Conservation (phyloP, 2,797 vertebrate genomes). For the Leptodactylus fallax region DNA sequence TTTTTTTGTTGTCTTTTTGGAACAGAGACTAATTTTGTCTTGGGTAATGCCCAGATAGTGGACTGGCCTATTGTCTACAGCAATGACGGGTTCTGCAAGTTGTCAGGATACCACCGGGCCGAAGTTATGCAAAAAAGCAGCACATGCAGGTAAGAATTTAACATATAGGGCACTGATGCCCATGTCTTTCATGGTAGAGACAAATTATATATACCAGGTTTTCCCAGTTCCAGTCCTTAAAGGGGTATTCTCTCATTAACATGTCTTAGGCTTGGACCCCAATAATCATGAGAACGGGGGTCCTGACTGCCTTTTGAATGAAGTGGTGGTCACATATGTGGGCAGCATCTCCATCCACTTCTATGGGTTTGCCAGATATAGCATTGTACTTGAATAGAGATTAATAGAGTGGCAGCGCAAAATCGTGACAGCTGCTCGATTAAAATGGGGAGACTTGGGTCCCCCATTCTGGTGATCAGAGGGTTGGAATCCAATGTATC, state of each 20-base stretch:
- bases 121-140: constrained; percentile 99
- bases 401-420: no score
- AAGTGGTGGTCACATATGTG: no score
- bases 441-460: no score
- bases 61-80: constrained; percentile 98
- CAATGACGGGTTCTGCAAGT: constrained; percentile 96
- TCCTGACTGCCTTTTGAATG: no score
- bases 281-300: no score
- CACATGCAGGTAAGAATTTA: constrained; percentile 89
- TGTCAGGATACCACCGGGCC: constrained; percentile 93
- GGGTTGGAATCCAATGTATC: no score
- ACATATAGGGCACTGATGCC: not conserved
- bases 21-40: constrained; percentile 95
- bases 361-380: no score
- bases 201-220: not conserved
- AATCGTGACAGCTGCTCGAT: no score
- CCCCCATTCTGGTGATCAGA: not conserved
- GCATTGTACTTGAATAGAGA: no score
- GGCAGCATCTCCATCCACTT: no score
- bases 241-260: no score
- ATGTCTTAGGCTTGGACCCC: no score
- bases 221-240: not conserved
- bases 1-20: constrained; percentile 66
- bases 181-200: not conserved
- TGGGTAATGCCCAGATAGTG: constrained; percentile 97